These are phyloP conservation scores for Dynastes hyllus DNA, from an alignment of 2,888 invertebrate genomes.

Conservation along the genomic window DNA sequence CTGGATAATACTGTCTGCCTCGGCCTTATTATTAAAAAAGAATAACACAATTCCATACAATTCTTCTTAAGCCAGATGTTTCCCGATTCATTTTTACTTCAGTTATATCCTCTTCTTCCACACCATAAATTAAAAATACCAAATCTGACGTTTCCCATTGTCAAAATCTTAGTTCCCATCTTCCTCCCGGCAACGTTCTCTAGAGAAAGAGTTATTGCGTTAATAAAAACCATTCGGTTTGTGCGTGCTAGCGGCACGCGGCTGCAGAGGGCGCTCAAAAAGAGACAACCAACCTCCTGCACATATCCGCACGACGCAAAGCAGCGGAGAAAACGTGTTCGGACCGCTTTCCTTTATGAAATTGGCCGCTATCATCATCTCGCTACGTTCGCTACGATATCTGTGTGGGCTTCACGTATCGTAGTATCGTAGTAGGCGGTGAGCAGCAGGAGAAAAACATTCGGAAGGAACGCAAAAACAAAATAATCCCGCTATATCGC, in stretches of 20 bases:
- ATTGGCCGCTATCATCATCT: constrained; percentile 22
- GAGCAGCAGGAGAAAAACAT: background rate
- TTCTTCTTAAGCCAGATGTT: too few relatives aligned
- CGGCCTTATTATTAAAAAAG: too few relatives aligned
- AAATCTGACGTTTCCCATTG: background rate
- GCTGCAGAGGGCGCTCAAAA: background rate
- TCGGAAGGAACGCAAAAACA: constrained; percentile 27
- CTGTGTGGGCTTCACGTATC: background rate
- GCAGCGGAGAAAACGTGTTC: constrained; percentile 1
- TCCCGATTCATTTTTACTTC: too few relatives aligned
- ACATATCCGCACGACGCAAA: too few relatives aligned
- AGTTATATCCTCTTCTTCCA: background rate
- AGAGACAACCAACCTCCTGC: background rate
- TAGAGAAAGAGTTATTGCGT: constrained; percentile 25
- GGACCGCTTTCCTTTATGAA: constrained; percentile 14
- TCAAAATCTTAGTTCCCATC: background rate
- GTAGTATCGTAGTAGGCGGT: background rate
- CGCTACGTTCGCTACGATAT: background rate
- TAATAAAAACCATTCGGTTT: constrained; percentile 24
- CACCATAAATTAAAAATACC: background rate
- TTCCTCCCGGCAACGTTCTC: background rate
- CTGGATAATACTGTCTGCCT: too few relatives aligned
- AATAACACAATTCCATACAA: too few relatives aligned
- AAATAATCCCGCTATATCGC: constrained; percentile 9
- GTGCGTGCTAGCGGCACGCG: constrained; percentile 13